Evolutionary conservation across 2,888 invertebrate genomes (phyloP).

Genomic region (Sinelater perroti): DNA sequence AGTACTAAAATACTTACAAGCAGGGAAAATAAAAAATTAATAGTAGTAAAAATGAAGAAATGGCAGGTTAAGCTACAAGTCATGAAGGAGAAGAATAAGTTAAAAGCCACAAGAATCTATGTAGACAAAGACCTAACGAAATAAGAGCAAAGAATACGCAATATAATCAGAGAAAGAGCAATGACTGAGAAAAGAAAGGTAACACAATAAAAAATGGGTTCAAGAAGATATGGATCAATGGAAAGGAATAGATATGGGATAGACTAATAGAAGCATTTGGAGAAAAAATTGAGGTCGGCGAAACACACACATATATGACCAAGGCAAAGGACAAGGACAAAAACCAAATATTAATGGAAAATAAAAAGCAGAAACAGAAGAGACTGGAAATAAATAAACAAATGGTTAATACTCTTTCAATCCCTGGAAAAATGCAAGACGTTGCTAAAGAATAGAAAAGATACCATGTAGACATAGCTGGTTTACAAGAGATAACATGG

Average conservation of each 20-base stretch:
- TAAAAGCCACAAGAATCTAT: conserved; percentile 8
- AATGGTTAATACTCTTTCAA: conserved; percentile 7
- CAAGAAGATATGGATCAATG: conserved; percentile 10
- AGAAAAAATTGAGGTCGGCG: conserved; percentile 5
- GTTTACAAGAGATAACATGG: too few relatives aligned
- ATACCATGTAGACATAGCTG: conserved; percentile 8
- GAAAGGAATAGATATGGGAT: conserved; percentile 9
- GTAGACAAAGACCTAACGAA: conserved; percentile 18
- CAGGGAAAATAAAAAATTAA: conserved; percentile 2
- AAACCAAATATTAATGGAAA: conserved; percentile 7
- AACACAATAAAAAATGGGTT: conserved; percentile 14
- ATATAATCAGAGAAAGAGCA: conserved; percentile 15
- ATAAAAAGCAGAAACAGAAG: conserved; percentile 11
- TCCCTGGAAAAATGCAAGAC: conserved; percentile 5
- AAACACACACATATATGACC: conserved; percentile 11
- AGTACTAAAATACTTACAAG: conserved; percentile 10
- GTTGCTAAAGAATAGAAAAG: conserved; percentile 9
- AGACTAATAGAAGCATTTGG: conserved; percentile 1
- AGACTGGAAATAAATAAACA: conserved; percentile 12
- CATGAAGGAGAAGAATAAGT: conserved; percentile 14
- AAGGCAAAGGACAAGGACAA: conserved; percentile 10
- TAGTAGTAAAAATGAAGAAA: conserved; percentile 10
- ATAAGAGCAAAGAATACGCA: conserved; percentile 18
- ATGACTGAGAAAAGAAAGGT: conserved; percentile 7
- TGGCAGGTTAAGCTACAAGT: conserved; percentile 8